phyloP scores from a whole-genome alignment of 1,140 invertebrate genomes.

The Drosophila ananassae region DNA sequence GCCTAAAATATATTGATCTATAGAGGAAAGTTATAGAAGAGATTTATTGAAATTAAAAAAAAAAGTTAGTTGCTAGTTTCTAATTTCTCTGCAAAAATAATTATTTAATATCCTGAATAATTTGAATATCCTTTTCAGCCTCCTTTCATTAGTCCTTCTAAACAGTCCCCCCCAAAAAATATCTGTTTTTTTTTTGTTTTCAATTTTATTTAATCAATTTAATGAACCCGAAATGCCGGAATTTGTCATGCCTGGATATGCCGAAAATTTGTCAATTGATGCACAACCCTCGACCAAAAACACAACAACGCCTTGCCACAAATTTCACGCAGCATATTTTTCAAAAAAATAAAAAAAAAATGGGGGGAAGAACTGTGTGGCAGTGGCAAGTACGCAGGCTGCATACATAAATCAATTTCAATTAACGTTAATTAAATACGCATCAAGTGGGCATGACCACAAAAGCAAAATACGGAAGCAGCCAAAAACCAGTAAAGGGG shows the following conservation, averaged over 20 bases:
- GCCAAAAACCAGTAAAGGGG: neutral
- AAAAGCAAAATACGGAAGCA: conserved; percentile 45
- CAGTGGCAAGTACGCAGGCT: conserved; percentile 59
- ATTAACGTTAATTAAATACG: conserved; percentile 83
- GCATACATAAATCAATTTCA: conserved; percentile 83
- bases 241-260: conserved; percentile 65
- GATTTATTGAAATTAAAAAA: too few species aligned
- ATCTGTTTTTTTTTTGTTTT: too few species aligned
- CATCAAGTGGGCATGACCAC: conserved; percentile 81
- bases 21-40: too few species aligned
- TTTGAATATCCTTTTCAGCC: neutral
- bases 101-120: too few species aligned
- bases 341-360: conserved; percentile 11
- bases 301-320: conserved; percentile 36
- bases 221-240: conserved; percentile 44
- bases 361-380: neutral
- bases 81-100: too few species aligned
- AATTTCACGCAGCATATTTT: conserved; percentile 64
- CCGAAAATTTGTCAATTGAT: conserved; percentile 61
- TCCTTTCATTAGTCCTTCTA: neutral
- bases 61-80: too few species aligned
- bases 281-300: neutral
- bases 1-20: too few species aligned
- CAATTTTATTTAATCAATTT: conserved; percentile 62
- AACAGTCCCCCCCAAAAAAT: too few species aligned